These are phyloP conservation scores for Aptenodytes patagonicus DNA, from an alignment of 2,113 vertebrate species.

Conservation along the genomic window DNA sequence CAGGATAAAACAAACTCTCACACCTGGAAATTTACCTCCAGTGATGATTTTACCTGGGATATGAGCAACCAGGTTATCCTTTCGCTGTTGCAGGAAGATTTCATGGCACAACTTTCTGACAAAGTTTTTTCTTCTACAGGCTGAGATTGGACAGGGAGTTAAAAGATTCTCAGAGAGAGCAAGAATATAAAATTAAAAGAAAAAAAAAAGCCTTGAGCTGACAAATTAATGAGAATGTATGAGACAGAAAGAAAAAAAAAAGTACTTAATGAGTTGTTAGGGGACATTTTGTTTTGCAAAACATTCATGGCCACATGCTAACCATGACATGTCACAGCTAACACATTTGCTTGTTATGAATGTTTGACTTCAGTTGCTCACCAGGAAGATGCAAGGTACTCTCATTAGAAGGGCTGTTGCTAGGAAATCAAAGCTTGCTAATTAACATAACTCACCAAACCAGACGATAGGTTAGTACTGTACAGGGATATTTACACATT, in stretches of 20 bases:
- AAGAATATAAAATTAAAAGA: background rate
- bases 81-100: background rate
- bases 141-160: background rate
- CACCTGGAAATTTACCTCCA: background rate
- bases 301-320: background rate
- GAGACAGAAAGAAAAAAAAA: background rate
- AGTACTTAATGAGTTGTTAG: background rate
- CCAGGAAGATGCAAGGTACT: background rate
- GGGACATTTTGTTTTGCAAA: background rate
- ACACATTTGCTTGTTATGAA: background rate
- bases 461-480: rapidly evolving
- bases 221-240: background rate
- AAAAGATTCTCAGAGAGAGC: background rate
- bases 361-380: background rate
- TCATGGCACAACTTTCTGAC: background rate
- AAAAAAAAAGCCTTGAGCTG: background rate
- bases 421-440: background rate
- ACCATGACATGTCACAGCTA: background rate
- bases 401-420: background rate
- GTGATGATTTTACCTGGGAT: background rate
- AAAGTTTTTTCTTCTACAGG: background rate
- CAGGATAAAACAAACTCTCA: background rate
- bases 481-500: background rate
- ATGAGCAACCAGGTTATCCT: background rate
- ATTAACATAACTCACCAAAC: background rate